Base-by-base conservation (phyloP, 2,797 vertebrate genomes). In the Cephalopachus bancanus region DNA sequence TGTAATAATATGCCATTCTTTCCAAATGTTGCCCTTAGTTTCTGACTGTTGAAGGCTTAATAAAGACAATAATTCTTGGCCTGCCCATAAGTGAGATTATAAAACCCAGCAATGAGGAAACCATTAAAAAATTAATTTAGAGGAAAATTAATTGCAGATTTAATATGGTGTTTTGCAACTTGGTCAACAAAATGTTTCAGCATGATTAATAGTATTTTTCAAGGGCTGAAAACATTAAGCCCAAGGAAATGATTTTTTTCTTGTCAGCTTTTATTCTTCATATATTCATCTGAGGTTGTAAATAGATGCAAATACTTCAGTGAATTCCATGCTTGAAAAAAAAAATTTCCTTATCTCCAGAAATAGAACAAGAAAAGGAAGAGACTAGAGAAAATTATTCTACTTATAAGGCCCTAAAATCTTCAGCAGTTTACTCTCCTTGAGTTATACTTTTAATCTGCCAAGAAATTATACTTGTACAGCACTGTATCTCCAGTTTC, bases 121-220 rank as follows among this genome's bases (percentile, higher is more conserved):
- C 62, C 83, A 75, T 96, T 94, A 94, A 83, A 86, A 97, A 93
- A 96, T 97, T 97, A 98, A 98, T 97, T 96, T 97, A 92, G 95
- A 93, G 74, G 81, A 93, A 93, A 94, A 26, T 97, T 97, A 98
- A 98, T 96, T 95, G 87, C 80, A 88, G 89, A 94, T 85, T 98
- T 95, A 97, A 97, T 80, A 51, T 72, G 28, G 55, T 95, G 60
- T 93, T 88, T 79, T 72, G 80, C 96, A 96, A 86, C 93, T 95
- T 94, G 93, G 96, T 97, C 96, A 95, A 97, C 91, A 97, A 97
- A 97, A 94, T 95, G 49, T 81, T 98, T 96, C 83, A 60, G 76
- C 55, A 15, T 97, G 91, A 95, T 97, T 95, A 97, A 87, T 30
- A 76, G 83, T 95, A 80, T 89, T 96, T 97, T 97, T 94, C 69